Conservation (phyloP, 2,797 vertebrate species). For the Macropus fuliginosus region DNA sequence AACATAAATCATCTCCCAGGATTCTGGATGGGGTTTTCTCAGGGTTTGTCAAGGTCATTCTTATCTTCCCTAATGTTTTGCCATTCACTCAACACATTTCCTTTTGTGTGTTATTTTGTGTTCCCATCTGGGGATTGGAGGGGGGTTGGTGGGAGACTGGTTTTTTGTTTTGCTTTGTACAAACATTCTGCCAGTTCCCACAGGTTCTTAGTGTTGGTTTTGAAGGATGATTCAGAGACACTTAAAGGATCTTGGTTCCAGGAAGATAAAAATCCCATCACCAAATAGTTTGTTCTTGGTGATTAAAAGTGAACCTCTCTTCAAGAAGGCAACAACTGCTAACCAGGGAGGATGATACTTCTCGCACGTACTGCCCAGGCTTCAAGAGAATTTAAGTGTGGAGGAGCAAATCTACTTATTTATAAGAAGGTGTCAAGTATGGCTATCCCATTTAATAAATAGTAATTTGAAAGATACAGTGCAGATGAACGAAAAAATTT, state of each 20-base stretch:
- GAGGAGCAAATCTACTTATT: background rate
- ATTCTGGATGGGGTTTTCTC: slow-evolving; percentile 27
- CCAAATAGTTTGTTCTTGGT: background rate
- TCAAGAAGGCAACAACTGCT: background rate
- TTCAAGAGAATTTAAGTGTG: background rate
- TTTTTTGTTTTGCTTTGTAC: slow-evolving; percentile 69
- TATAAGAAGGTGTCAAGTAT: background rate
- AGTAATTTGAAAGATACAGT: background rate
- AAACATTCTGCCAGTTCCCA: slow-evolving; percentile 68
- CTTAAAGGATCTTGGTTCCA: background rate
- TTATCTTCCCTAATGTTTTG: slow-evolving; percentile 51
- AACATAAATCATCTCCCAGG: slow-evolving; percentile 16
- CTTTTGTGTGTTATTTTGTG: slow-evolving; percentile 18
- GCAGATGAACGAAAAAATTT: background rate
- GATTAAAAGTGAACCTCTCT: background rate
- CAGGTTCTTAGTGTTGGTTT: slow-evolving; percentile 57
- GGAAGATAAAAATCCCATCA: background rate
- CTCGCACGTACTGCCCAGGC: background rate
- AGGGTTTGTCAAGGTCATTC: slow-evolving; percentile 62
- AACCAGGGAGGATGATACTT: background rate
- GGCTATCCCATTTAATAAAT: background rate
- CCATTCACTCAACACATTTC: slow-evolving; percentile 60
- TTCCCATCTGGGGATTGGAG: slow-evolving; percentile 57
- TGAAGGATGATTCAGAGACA: slow-evolving; percentile 32
- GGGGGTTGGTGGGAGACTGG: slow-evolving; percentile 38